Evolutionary conservation across 2,797 vertebrate genomes (phyloP).

Genomic region (Emydoidea blandingii): DNA sequence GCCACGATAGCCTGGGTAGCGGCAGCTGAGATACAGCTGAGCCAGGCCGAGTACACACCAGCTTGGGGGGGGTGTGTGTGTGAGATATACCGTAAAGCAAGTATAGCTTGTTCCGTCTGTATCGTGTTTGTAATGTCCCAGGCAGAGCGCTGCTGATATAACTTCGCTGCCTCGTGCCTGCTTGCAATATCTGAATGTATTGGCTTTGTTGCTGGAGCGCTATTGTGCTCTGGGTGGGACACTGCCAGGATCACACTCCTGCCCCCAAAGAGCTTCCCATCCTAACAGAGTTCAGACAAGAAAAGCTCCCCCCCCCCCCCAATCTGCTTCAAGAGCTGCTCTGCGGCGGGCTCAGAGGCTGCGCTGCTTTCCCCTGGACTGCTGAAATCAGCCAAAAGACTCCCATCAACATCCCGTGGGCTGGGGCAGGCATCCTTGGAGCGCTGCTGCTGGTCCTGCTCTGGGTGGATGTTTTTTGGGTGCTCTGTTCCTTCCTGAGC

Average conservation of each 20-base stretch:
- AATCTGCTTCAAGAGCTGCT: no score
- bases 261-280: neutral
- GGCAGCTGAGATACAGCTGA: neutral
- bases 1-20: neutral
- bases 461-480: neutral
- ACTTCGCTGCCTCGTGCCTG: neutral
- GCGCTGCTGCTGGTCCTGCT: neutral
- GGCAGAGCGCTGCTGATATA: neutral
- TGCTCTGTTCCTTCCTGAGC: neutral
- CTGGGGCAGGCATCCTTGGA: neutral
- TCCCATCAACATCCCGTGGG: neutral
- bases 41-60: no score
- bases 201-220: neutral
- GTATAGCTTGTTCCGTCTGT: neutral
- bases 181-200: neutral
- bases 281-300: neutral
- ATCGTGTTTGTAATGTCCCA: neutral
- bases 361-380: neutral
- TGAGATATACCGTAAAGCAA: neutral
- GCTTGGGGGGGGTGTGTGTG: neutral
- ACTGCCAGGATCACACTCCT: neutral
- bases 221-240: neutral
- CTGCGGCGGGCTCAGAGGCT: neutral
- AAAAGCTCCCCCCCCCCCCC: neutral
- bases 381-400: neutral